These are phyloP conservation scores for Euphydryas editha DNA, from an alignment of 2,888 invertebrate species.

Conservation along the genomic window DNA sequence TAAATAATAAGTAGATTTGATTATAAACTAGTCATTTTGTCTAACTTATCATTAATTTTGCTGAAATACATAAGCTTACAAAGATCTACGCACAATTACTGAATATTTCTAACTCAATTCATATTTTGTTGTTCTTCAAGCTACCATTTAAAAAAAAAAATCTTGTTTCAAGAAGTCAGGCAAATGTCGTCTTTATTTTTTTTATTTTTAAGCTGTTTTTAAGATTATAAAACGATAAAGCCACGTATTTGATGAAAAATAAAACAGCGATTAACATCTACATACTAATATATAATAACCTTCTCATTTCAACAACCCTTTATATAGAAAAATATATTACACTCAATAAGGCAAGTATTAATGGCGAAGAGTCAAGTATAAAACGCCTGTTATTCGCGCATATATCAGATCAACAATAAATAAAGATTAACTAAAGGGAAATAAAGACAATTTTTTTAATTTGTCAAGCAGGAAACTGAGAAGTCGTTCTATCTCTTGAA, in stretches of 20 bases:
- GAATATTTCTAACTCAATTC: too few species aligned
- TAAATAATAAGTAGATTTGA: too few species aligned
- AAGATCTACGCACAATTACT: too few species aligned
- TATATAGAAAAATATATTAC: slow-evolving; percentile 45
- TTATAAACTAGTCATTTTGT: too few species aligned
- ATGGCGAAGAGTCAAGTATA: slow-evolving; percentile 43
- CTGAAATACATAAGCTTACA: too few species aligned
- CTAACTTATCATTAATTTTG: too few species aligned
- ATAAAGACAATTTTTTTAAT: slow-evolving; percentile 68
- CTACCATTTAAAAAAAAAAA: neutral
- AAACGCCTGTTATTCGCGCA: slow-evolving; percentile 12
- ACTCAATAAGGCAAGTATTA: slow-evolving; percentile 60
- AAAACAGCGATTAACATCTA: slow-evolving; percentile 7
- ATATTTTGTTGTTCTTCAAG: neutral
- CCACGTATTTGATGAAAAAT: neutral
- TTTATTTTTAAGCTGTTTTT: neutral
- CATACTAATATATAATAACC: neutral
- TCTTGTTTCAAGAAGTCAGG: too few species aligned
- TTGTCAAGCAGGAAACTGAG: slow-evolving; percentile 58
- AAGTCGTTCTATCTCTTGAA: slow-evolving; percentile 71
- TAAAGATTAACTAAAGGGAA: slow-evolving; percentile 54
- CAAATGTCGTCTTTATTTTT: neutral
- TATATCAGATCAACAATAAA: slow-evolving; percentile 40
- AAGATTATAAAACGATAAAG: neutral
- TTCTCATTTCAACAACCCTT: slow-evolving; percentile 42